Evolutionary conservation across 2,888 invertebrate species (phyloP).

Genomic region (Augiades crinisus): DNA sequence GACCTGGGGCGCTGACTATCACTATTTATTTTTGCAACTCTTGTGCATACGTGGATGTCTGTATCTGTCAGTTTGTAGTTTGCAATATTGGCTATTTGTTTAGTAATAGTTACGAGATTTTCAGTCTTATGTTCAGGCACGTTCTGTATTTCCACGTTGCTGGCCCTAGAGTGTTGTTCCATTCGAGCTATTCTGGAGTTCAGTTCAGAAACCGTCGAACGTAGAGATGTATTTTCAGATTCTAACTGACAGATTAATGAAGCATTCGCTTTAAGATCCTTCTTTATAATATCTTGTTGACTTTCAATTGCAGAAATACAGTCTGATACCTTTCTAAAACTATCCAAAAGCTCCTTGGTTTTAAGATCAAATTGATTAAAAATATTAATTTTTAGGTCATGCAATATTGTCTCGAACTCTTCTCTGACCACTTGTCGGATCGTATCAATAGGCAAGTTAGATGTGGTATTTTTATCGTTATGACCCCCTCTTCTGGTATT

Average conservation of each 20-base stretch:
- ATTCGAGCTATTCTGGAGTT: slow-evolving; percentile 22
- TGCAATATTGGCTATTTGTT: slow-evolving; percentile 26
- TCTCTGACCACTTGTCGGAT: slow-evolving; percentile 10
- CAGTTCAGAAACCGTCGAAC: slow-evolving; percentile 19
- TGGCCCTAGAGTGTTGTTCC: slow-evolving; percentile 31
- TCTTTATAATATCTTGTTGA: slow-evolving; percentile 10
- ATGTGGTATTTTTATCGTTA: neutral
- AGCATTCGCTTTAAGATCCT: neutral
- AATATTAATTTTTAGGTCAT: slow-evolving; percentile 3
- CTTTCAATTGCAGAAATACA: slow-evolving; percentile 7
- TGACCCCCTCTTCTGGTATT: neutral
- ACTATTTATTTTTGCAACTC: slow-evolving; percentile 30
- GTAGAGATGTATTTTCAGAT: slow-evolving; percentile 21
- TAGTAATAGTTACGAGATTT: slow-evolving; percentile 27
- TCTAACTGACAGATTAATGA: slow-evolving; percentile 10
- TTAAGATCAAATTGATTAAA: slow-evolving; percentile 3
- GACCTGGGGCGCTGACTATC: slow-evolving; percentile 19
- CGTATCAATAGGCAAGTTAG: neutral
- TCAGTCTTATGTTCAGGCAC: slow-evolving; percentile 31
- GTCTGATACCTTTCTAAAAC: slow-evolving; percentile 5
- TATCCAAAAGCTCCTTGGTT: slow-evolving; percentile 8
- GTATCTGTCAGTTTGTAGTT: slow-evolving; percentile 28
- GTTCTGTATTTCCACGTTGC: slow-evolving; percentile 32
- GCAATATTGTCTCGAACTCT: neutral
- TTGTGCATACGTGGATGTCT: slow-evolving; percentile 30